Conservation (phyloP, 1,140 invertebrate genomes). For the Glossosoma conforme region DNA sequence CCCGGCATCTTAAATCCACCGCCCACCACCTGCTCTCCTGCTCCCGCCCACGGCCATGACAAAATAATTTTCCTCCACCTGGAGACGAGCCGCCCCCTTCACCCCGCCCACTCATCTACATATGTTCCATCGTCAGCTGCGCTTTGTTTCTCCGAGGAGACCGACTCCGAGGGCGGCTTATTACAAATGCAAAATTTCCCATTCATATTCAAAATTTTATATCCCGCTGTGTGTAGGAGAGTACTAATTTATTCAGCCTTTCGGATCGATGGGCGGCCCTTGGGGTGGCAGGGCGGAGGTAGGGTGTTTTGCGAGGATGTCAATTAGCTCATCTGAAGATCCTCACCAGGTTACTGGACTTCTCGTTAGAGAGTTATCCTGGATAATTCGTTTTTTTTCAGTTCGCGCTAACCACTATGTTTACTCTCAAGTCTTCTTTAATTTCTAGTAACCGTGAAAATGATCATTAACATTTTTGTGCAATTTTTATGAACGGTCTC, state of each 20-base stretch:
- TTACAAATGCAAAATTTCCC: slow-evolving; percentile 79
- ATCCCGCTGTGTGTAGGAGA: slow-evolving; percentile 60
- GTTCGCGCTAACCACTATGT: no score
- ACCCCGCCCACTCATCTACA: slow-evolving; percentile 52
- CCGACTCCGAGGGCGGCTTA: slow-evolving; percentile 51
- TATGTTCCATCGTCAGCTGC: slow-evolving; percentile 57
- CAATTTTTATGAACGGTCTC: no score
- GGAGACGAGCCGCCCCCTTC: background rate
- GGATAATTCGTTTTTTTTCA: no score
- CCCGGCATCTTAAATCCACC: background rate
- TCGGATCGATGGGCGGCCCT: slow-evolving; percentile 29
- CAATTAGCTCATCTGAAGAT: slow-evolving; percentile 30
- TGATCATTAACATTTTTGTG: no score
- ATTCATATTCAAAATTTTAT: slow-evolving; percentile 88
- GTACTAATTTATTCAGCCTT: slow-evolving; percentile 59
- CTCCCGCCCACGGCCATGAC: slow-evolving; percentile 7
- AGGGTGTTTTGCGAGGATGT: slow-evolving; percentile 19
- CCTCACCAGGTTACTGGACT: no score
- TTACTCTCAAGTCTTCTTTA: no score
- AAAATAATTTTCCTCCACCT: slow-evolving; percentile 10
- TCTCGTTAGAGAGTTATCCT: no score
- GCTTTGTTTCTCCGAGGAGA: slow-evolving; percentile 52
- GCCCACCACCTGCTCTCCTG: slow-evolving; percentile 14
- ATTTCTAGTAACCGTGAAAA: no score
- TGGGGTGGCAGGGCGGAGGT: slow-evolving; percentile 35